Evolutionary conservation across 2,113 vertebrate genomes (phyloP), one percentile per base, ranked within the genome.

Genomic region (Varanus salvator): DNA sequence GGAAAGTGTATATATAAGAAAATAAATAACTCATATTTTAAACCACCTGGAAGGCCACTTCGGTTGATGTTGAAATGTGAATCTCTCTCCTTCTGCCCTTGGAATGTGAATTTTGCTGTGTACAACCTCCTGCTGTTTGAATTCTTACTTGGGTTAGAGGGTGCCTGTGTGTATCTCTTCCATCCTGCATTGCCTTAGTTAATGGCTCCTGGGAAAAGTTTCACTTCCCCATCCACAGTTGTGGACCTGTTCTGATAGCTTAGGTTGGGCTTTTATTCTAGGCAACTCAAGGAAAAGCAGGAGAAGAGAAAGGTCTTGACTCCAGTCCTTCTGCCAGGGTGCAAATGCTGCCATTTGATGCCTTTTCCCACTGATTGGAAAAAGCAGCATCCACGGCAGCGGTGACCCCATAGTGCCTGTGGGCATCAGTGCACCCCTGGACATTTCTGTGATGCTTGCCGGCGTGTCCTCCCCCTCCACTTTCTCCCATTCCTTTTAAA

Each of bases 11-110:
- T 88, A 92, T 81, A 31, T 83, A 80, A 89, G 50, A 25, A 83
- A 93, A 95, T 88, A 15, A 89, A 1, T 66, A n/a, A 27, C 4
- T 64, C 21, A 25, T 87, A 17, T 90, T 94, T 92, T 76, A 86
- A 75, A 91, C 44, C 64, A 60, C 74, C 80, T 75, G 81, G 31
- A 82, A 48, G 7, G 52, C 15, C 71, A 34, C 19, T 64, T 66
- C 0, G 0, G 0, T 21, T 38, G 0, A 48, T 15, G 66, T 19
- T 75, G 64, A 69, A 64, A 52, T 69, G 77, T 82, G 5, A 4
- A 17, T 19, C 19, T 34, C 19, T 0, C 50, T 72, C 69, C 57
- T 75, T 90, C 89, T 94, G 77, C 90, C 89, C 90, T 94, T 91
- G 76, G 77, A 86, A 12, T 38, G 23, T 1, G 74, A 6, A 0